Evolutionary conservation across 1,140 invertebrate species (phyloP).

Genomic region (Drosophila ercepeae): DNA sequence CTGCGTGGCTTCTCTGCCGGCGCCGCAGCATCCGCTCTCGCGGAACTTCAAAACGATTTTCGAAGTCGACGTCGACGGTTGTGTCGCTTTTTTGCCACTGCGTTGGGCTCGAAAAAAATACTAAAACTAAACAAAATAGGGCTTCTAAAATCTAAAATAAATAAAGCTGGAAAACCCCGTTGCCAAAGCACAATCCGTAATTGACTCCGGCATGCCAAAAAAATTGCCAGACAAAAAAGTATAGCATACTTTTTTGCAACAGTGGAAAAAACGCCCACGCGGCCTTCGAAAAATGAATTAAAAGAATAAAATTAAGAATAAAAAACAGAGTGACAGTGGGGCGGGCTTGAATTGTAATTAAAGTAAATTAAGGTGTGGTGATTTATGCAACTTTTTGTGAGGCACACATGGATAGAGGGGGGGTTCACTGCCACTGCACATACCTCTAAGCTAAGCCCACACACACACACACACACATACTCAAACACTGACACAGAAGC

Average conservation of each 20-base stretch:
- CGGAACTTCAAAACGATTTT: conserved; percentile 77
- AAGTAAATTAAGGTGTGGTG: conserved; percentile 84
- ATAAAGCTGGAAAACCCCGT: conserved; percentile 17
- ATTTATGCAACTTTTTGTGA: conserved; percentile 82
- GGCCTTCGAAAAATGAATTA: conserved; percentile 24
- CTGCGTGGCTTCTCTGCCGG: conserved; percentile 17
- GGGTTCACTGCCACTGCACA: conserved; percentile 49
- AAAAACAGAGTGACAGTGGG: conserved; percentile 4
- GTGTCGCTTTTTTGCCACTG: conserved; percentile 57
- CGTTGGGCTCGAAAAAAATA: conserved; percentile 46
- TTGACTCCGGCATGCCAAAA: not conserved
- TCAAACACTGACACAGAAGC: not conserved
- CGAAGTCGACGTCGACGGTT: conserved; percentile 83
- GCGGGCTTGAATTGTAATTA: conserved; percentile 42
- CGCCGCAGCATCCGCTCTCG: conserved; percentile 45
- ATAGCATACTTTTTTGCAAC: conserved; percentile 34
- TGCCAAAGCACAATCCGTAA: conserved; percentile 10
- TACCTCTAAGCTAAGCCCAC: conserved; percentile 53
- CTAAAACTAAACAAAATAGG: conserved; percentile 59
- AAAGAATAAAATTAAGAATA: conserved; percentile 7
- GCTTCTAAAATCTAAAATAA: conserved; percentile 28
- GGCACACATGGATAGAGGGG: conserved; percentile 38
- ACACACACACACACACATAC: conserved; percentile 32
- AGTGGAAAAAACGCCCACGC: conserved; percentile 39
- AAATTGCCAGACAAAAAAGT: conserved; percentile 9